phyloP scores from a whole-genome alignment of 2,888 invertebrate species.

The Sabatieria punctata region DNA sequence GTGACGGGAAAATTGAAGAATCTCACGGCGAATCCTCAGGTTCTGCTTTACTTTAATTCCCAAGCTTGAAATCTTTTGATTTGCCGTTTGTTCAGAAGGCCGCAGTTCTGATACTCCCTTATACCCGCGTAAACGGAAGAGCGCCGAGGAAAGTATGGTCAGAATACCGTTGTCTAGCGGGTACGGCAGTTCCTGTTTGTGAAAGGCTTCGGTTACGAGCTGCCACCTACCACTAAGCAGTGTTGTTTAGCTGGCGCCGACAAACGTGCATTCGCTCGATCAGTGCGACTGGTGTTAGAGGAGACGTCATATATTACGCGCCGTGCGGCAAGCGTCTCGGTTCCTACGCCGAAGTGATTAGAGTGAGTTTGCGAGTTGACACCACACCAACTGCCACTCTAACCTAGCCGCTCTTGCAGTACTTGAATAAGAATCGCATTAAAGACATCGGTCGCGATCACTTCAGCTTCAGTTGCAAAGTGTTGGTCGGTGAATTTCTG shows the following conservation, averaged over 20 bases:
- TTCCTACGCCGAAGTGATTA: constrained; percentile 44
- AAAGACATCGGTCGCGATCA: constrained; percentile 59
- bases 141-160: not conserved
- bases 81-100: not conserved
- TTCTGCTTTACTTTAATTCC: too few relatives aligned
- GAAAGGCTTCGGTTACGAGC: not conserved
- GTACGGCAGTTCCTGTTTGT: not conserved
- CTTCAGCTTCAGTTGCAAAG: constrained; percentile 76
- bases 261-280: constrained; percentile 19
- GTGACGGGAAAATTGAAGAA: too few relatives aligned
- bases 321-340: constrained; percentile 48
- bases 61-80: too few relatives aligned
- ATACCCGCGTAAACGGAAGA: not conserved
- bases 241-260: constrained; percentile 16
- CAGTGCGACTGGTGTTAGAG: constrained; percentile 53
- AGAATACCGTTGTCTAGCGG: not conserved
- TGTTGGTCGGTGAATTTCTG: constrained; percentile 73
- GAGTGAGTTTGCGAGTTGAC: too few relatives aligned
- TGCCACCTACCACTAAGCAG: not conserved
- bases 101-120: not conserved
- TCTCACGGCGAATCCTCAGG: too few relatives aligned
- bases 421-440: constrained; percentile 51
- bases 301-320: constrained; percentile 75
- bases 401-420: constrained; percentile 40
- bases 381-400: too few relatives aligned